Base-by-base conservation (phyloP, 2,113 vertebrate genomes). In the Pedetes capensis region DNA sequence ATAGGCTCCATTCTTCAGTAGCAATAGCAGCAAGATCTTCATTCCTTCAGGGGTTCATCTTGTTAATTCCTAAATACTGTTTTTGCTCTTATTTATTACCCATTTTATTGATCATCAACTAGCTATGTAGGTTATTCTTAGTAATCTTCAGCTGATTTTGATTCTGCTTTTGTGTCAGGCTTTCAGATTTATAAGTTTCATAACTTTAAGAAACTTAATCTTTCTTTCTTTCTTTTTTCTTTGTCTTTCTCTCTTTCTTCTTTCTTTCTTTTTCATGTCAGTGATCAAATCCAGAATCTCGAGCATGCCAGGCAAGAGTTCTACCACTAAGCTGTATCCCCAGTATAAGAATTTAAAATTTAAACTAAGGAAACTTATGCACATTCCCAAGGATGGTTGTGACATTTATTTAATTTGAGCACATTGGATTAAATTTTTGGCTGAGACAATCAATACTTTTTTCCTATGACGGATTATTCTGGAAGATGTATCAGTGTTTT, bases 121-220 rank as follows among this genome's bases (percentile, higher is more conserved):
- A 95, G 34, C 72, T 47, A 47, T 88, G 4, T 59, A 91, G 86
- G 44, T 72, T 71, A 75, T 49, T 82, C 64, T 59, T 96, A 91
- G 94, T 94, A 96, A 85, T 68, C 7, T 93, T 75, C 82, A 92
- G 34, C 25, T 95, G 23, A 90, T 95, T 97, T 96, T 92, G 96
- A 86, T 96, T 97, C 92, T 94, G 66, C 59, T 88, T 97, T 76
- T 55, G 0, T 71, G 55, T 17, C 85, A 78, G 34, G 37, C 10
- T 94, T 96, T 75, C 80, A 96, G 25, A 18, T 72, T 80, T 79
- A 44, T 84, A 87, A 59, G 57, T 93, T 71, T n/a, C 34, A 29
- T 23, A 0, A 84, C 89, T 94, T 96, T 96, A 97, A 95, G 94
- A 89, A 97, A 94, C 57, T 97, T n/a, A n/a, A n/a, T n/a, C n/a